Base-by-base conservation (phyloP, 1,140 invertebrate genomes). In the Zaprionus camerounensis region DNA sequence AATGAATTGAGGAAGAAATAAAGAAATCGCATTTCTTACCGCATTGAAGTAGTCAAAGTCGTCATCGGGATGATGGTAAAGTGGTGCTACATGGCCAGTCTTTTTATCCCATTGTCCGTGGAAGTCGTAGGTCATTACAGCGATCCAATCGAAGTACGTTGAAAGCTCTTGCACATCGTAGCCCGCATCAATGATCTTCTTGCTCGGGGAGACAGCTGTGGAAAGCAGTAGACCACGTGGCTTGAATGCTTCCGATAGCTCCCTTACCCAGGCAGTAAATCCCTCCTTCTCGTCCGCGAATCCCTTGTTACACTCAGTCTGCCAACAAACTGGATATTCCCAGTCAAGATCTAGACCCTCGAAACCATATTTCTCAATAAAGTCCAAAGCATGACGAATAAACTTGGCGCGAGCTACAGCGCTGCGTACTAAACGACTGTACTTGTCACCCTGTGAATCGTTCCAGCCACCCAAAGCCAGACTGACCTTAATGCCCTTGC, bases 51-150 rank as follows among this genome's bases (percentile, higher is more conserved):
- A 95, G 9, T 95, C 94, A 46, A 97, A 96, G 62, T 96, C 95
- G 86, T 97, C 96, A 59, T 97, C 95, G 7, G 96, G 95, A 81
- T 97, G 96, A 78, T 96, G 95, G 78, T 96, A 97, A 28, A 98
- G 92, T 0, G 97, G 97, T 1, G 97, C 96, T 2, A 98, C 96
- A 82, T 98, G 97, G 1, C 97, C 97, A 38, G 97, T 98, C 91
- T 96, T 96, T 81, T 97, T 97, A 77, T 98, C 97, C 97, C 97
- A 98, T 77, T 97, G 96, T 0, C 97, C 97, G 75, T 98, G 97
- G 92, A 95, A 98, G 84, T 98, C 97, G 76, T 98, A 98, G 0
- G 96, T 96, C 97, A 98, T 98, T 0, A 98, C 96, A 17, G 96
- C 96, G 26, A 96, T 95, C 96, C 97, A 98, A 88, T 98, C 97